Evolutionary conservation across 2,797 vertebrate genomes (phyloP), one percentile per base, ranked within the genome.

Genomic region (Eutrigla gurnardus): DNA sequence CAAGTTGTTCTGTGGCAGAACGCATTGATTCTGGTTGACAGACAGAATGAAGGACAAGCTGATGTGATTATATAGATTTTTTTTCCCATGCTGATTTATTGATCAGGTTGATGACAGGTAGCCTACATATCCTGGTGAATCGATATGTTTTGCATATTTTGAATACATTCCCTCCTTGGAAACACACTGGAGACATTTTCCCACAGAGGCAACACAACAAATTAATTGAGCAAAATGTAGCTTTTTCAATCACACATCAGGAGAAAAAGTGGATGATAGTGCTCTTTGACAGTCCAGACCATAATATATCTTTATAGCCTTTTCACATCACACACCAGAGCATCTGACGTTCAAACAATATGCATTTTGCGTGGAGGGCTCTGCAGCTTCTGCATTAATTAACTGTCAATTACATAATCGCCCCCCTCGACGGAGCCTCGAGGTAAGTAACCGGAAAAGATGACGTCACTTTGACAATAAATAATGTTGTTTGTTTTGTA

Each of bases 81-180:
- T 74, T 73, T 69, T 32, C 13, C 63, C 47, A 45, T 65, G 50
- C 14, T 72, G 65, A 75, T 82, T 74, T 77, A 74, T 89, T 33
- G 40, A 68, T 69, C 46, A 67, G 61, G 7, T 25, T 53, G 47
- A 50, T 77, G 81, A 65, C 45, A 32, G 55, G 33, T 63, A 52
- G 50, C 45, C 45, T 18, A 40, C 57, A 67, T 55, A 46, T 76
- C 77, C 67, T 61, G 14, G 39, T 47, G 54, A 53, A 53, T 80
- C 64, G 17, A 70, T 83, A 60, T 25, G 25, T 63, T 78, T 64
- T 45, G 36, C 25, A 25, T 25, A 25, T 25, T 25, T 25, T 25
- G 25, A 25, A 25, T 25, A 25, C 2, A 25, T 25, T 25, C 25
- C 25, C 25, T 25, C 25, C 25, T 25, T 25, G 25, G 25, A 25